Conservation (phyloP, 2,113 vertebrate genomes). For the Atherinomorus stipes region DNA sequence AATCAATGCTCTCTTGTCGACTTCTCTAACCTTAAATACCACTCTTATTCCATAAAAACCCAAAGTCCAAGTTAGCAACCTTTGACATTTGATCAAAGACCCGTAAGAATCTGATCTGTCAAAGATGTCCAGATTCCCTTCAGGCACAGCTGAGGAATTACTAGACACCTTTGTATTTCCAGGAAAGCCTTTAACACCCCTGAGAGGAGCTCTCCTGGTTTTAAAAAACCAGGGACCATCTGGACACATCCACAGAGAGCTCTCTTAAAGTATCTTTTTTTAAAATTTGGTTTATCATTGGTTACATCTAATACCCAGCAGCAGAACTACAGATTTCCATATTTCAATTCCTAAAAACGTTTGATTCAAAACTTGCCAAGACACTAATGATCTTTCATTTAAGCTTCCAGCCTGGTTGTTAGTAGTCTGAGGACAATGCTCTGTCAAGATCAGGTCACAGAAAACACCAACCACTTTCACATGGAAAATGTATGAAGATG, state of each 20-base stretch:
- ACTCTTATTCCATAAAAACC: neutral
- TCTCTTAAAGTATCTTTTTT: no score
- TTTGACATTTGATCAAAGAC: neutral
- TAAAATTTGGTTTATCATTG: neutral
- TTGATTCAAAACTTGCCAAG: neutral
- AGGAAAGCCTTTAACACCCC: no score
- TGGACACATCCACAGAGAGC: no score
- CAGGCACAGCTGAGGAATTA: neutral
- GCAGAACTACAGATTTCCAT: neutral
- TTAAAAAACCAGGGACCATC: no score
- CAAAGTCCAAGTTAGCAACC: neutral
- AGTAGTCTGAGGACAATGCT: neutral
- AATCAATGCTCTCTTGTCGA: neutral
- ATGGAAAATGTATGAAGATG: neutral
- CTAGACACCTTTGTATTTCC: no score
- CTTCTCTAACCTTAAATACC: neutral
- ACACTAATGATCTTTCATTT: conserved; percentile 2
- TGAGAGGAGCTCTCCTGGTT: no score
- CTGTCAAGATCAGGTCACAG: neutral
- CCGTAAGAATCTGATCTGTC: neutral
- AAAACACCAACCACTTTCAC: neutral
- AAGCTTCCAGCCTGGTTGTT: conserved; percentile 1
- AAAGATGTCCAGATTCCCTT: neutral
- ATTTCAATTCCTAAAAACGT: no score
- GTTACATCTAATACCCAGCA: neutral